Percentiles rank a stretch among this genome's conserved stretches.
These are phyloP conservation scores for Bombus superbus DNA, from an alignment of 1,140 invertebrate genomes.

Conservation along the genomic window DNA sequence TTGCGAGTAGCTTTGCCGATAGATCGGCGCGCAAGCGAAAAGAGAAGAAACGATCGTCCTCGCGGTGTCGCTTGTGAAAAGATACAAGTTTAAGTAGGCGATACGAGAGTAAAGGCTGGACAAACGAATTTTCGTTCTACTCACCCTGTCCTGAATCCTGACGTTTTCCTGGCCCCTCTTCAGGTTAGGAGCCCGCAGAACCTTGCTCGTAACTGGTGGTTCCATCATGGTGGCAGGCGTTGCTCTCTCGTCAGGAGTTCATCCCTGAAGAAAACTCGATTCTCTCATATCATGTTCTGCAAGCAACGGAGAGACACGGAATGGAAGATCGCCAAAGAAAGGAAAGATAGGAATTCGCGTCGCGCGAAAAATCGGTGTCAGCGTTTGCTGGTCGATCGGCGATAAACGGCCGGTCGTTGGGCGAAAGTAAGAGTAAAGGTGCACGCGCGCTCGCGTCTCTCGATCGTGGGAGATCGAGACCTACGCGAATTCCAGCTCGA, in stretches of 20 bases:
- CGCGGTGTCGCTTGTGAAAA: too few species aligned
- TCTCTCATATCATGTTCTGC: constrained; percentile 69
- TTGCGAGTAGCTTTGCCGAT: neutral
- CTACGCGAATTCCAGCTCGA: constrained; percentile 68
- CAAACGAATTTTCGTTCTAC: constrained; percentile 69
- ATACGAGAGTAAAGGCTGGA: too few species aligned
- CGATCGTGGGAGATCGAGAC: constrained; percentile 73
- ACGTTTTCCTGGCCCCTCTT: constrained; percentile 89
- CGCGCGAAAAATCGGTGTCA: constrained; percentile 6
- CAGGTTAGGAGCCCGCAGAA: constrained; percentile 87
- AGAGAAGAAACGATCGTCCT: neutral
- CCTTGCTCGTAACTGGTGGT: constrained; percentile 81
- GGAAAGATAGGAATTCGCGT: neutral
- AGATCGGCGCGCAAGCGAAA: too few species aligned
- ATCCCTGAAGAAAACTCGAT: constrained; percentile 58
- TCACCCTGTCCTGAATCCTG: constrained; percentile 89
- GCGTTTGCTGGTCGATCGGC: constrained; percentile 37
- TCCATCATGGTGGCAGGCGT: constrained; percentile 72
- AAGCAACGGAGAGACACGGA: constrained; percentile 17
- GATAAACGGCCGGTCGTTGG: constrained; percentile 56
- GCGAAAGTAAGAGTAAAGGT: constrained; percentile 73
- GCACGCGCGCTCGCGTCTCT: constrained; percentile 30
- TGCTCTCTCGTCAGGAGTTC: constrained; percentile 73
- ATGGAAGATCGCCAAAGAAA: neutral
- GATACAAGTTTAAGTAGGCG: too few species aligned